Evolutionary conservation across 2,113 vertebrate genomes (phyloP), one percentile per base, ranked within the genome.

Genomic region (Tyrannus savana): DNA sequence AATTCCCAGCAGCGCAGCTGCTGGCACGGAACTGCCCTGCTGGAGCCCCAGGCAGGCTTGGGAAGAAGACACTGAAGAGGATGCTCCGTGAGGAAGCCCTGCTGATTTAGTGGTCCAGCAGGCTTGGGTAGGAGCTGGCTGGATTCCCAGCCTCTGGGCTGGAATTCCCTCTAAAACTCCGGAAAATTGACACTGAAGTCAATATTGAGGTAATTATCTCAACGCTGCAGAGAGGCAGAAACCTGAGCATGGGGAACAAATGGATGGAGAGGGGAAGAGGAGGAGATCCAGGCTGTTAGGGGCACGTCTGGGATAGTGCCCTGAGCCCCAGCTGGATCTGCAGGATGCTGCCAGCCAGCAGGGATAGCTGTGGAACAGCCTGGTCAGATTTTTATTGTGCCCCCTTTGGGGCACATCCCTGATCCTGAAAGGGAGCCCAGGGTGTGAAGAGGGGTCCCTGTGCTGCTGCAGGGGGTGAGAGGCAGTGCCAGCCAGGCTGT

Each of bases 1-100:
- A 81, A 41, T 82, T 72, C 92, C 85, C 89, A 91, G 89, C 81
- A 82, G 81, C 83, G 42, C 47, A 9, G 73, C 81, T 87, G 68
- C 84, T 90, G 89, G 84, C 96, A 78, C 83, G 67, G 21, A 59
- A 5, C 55, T 9, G 22, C 72, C 46, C 60, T 0, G 50, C 67
- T 52, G 14, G 44, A 90, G 94, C 90, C 64, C 31, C 7, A 0
- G 84, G 89, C 84, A 67, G 41, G 7, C 18, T 10, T 53, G 83
- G 67, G 63, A 75, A 84, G 80, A 73, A 86, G 63, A 19, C 1
- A 5, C 2, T 42, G 86, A 62, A 46, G 47, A 59, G 42, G 79
- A 94, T 90, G 79, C 63, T 77, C 71, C 4, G 11, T 73, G 46
- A 80, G 85, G 59, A 93, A 93, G 33, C 46, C 67, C 75, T 90